Conservation (phyloP, 2,888 invertebrate species). For the Chorisops tibialis region DNA sequence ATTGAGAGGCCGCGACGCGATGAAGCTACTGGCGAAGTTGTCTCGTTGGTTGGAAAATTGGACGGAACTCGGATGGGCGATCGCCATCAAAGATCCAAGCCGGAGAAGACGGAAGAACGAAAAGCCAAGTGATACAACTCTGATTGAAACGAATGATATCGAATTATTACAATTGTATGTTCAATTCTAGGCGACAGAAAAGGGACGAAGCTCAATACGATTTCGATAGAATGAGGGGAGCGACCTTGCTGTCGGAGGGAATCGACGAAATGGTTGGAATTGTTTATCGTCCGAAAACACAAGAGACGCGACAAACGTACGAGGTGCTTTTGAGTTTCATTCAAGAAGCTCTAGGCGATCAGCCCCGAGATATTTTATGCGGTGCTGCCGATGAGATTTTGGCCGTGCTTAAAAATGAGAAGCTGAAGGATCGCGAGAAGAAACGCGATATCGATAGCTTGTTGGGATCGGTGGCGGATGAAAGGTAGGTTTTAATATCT, state of each 20-base stretch:
- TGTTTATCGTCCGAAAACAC: slow-evolving; percentile 92
- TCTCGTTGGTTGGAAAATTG: slow-evolving; percentile 89
- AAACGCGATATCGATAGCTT: slow-evolving; percentile 88
- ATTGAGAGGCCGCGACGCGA: slow-evolving; percentile 95
- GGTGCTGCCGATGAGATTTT: slow-evolving; percentile 99
- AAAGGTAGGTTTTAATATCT: slow-evolving; percentile 53
- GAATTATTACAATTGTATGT: too few relatives aligned
- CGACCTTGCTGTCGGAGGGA: slow-evolving; percentile 79
- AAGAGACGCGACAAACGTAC: slow-evolving; percentile 96
- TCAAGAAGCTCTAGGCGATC: slow-evolving; percentile 94
- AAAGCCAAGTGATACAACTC: slow-evolving; percentile 91
- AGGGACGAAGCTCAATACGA: slow-evolving; percentile 92
- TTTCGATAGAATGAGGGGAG: slow-evolving; percentile 84
- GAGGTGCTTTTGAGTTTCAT: slow-evolving; percentile 94
- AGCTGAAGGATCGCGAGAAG: slow-evolving; percentile 87
- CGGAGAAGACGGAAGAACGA: slow-evolving; percentile 89
- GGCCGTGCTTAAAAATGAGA: slow-evolving; percentile 91
- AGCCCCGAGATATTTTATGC: slow-evolving; percentile 93
- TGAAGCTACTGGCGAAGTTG: slow-evolving; percentile 99
- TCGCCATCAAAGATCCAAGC: slow-evolving; percentile 85
- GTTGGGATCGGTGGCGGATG: slow-evolving; percentile 78
- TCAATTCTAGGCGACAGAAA: slow-evolving; percentile 67
- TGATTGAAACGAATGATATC: too few relatives aligned
- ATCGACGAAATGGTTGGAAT: slow-evolving; percentile 93
- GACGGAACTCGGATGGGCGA: slow-evolving; percentile 95